Base-by-base conservation (phyloP, 2,888 invertebrate genomes). In the Sphaerophoria taeniata region DNA sequence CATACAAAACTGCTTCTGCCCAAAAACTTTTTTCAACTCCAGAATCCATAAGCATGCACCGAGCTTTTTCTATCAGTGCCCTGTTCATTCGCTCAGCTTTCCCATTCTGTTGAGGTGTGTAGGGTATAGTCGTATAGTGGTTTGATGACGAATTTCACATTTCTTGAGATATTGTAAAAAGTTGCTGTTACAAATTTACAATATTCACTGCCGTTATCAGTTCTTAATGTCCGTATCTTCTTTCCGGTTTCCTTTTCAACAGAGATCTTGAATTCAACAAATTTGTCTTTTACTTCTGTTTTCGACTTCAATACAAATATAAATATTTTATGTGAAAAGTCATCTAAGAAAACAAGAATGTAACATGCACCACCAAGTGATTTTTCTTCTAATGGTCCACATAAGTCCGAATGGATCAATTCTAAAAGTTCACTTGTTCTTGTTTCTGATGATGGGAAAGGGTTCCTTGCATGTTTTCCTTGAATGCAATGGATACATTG, bases 321-420 rank as follows among this genome's bases (percentile, higher is more conserved):
- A 45, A 45, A n/a, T n/a, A n/a, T n/a, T n/a, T n/a, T n/a, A n/a
- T n/a, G n/a, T n/a, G n/a, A n/a, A n/a, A n/a, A n/a, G n/a, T n/a
- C n/a, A n/a, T n/a, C n/a, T n/a, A n/a, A n/a, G n/a, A n/a, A n/a
- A n/a, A n/a, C n/a, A n/a, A 53, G 31, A 12, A 67, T 36, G 49
- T 65, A 65, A 14, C 34, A 34, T 2, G 36, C 24, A 16, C 39
- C 51, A 12, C 51, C 65, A 2, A 51, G 11, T 4, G 65, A 67
- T 36, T 49, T 14, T 11, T 11, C n/a, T 39, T 51, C 51, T 51
- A 65, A 49, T 49, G 51, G 65, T 16, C 63, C 63, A 49, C 47
- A 33, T 33, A 49, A 7, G 12, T 63, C 63, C 4, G 49, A 63
- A 24, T 47, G 47, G 7, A 65, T 12, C 16, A 65, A 36, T 36